phyloP scores from a whole-genome alignment of 2,797 vertebrate species.

The Sebastes baramenuke region DNA sequence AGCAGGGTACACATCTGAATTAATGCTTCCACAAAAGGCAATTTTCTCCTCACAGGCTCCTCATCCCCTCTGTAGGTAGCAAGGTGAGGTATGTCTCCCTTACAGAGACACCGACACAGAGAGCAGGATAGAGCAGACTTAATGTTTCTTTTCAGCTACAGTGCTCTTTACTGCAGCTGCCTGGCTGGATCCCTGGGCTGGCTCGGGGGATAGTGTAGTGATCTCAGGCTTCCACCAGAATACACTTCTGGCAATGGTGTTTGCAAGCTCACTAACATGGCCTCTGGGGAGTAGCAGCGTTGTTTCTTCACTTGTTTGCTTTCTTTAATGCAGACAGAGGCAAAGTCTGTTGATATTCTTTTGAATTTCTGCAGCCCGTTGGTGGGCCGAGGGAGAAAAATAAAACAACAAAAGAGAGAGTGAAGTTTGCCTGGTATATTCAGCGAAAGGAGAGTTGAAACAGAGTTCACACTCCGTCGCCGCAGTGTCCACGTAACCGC shows the following conservation, averaged over 20 bases:
- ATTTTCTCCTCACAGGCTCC: constrained; percentile 78
- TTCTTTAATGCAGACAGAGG: constrained; percentile 71
- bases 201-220: constrained; percentile 78
- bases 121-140: constrained; percentile 61
- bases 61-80: constrained; percentile 78
- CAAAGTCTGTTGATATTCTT: constrained; percentile 75
- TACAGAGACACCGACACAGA: constrained; percentile 55
- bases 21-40: constrained; percentile 84
- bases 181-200: constrained; percentile 74
- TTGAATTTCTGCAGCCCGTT: constrained; percentile 73
- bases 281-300: constrained; percentile 71
- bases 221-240: constrained; percentile 83
- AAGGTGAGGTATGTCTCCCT: constrained; percentile 78
- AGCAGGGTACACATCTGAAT: constrained; percentile 84
- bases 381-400: constrained; percentile 60
- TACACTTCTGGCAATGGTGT: constrained; percentile 81
- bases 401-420: constrained; percentile 62
- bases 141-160: constrained; percentile 74
- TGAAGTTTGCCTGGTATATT: constrained; percentile 62
- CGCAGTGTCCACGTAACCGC: constrained; percentile 48
- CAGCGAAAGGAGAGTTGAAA: constrained; percentile 69
- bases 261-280: constrained; percentile 81
- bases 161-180: constrained; percentile 61
- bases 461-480: constrained; percentile 64
- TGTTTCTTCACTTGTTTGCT: constrained; percentile 77